Percentiles rank a stretch among this genome's conserved stretches.
These are phyloP conservation scores for Dynastes tityus DNA, from an alignment of 2,888 invertebrate genomes.

Conservation along the genomic window DNA sequence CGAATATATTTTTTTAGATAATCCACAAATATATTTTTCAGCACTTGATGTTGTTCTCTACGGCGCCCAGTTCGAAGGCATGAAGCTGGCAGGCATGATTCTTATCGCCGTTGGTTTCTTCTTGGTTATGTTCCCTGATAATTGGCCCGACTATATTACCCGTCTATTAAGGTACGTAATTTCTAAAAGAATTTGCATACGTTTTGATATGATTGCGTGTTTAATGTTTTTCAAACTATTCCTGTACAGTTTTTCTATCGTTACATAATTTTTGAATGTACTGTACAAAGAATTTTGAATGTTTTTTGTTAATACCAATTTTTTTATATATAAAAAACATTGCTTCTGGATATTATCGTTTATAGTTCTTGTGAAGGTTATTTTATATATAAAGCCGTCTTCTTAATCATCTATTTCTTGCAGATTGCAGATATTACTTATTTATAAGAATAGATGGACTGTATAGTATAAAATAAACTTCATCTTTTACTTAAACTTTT, in stretches of 20 bases:
- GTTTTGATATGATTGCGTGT: background rate
- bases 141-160: conserved; percentile 97
- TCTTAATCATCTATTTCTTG: no score
- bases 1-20: background rate
- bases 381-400: no score
- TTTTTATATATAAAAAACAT: no score
- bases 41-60: conserved; percentile 91
- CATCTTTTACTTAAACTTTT: no score
- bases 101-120: conserved; percentile 93
- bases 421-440: no score
- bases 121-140: conserved; percentile 95
- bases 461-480: no score
- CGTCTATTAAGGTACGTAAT: conserved; percentile 84
- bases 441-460: no score
- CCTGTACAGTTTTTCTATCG: background rate
- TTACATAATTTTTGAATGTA: background rate
- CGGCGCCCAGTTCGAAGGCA: conserved; percentile 90
- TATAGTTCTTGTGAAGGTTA: no score
- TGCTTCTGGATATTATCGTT: no score
- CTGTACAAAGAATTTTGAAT: background rate
- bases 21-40: conserved; percentile 66
- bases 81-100: conserved; percentile 96
- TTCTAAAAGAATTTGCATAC: background rate
- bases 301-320: no score
- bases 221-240: background rate